Conservation (phyloP, 1,140 invertebrate genomes). For the Gonioctena quinquepunctata region DNA sequence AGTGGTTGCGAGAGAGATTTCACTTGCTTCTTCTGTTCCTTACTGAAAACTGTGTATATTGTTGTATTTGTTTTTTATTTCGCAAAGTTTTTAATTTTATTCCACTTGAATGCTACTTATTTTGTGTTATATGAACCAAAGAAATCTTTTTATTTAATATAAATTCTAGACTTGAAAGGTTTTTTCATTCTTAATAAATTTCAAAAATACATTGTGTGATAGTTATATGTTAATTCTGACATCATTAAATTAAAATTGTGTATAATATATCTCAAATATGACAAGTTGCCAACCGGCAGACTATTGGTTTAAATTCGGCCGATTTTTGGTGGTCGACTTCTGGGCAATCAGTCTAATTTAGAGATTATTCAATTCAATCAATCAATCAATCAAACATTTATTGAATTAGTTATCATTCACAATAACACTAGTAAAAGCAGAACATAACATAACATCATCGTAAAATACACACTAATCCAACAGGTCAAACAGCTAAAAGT, state of each 20-base stretch:
- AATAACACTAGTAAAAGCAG: too few relatives aligned
- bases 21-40: constrained; percentile 6
- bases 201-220: background rate
- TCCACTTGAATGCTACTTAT: background rate
- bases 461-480: too few relatives aligned
- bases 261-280: too few relatives aligned
- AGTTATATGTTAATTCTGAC: background rate
- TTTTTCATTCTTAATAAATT: too few relatives aligned
- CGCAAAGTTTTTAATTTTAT: background rate
- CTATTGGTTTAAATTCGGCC: background rate
- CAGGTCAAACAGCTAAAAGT: too few relatives aligned
- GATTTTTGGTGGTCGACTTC: background rate
- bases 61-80: background rate
- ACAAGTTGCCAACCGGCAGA: background rate
- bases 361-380: background rate
- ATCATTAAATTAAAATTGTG: too few relatives aligned
- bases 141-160: background rate
- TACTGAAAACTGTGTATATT: background rate
- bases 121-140: background rate
- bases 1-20: constrained; percentile 7
- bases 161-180: background rate
- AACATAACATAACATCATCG: too few relatives aligned
- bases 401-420: too few relatives aligned
- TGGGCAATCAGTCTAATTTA: background rate
- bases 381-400: too few relatives aligned